Percentiles rank a stretch among this genome's conserved stretches.
Conservation (phyloP, 2,797 vertebrate species). For the Gallinago nigripennis region DNA sequence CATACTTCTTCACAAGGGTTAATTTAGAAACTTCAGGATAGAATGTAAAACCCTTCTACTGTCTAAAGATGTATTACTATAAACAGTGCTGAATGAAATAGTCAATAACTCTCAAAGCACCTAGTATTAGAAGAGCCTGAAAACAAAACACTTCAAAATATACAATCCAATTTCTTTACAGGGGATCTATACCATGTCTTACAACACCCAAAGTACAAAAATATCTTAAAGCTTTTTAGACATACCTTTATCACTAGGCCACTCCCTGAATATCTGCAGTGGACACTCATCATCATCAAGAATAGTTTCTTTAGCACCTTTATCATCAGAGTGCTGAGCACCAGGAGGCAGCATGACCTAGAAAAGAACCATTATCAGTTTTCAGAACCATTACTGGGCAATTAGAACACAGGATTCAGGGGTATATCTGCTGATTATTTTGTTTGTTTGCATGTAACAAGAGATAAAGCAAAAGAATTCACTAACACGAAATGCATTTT, state of each 20-base stretch:
- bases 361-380: neutral
- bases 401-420: neutral
- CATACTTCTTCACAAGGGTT: neutral
- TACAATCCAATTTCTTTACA: neutral
- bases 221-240: neutral
- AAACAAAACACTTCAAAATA: neutral
- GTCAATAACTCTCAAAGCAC: neutral
- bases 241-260: conserved; percentile 93
- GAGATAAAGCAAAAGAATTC: neutral
- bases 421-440: neutral
- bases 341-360: conserved; percentile 83
- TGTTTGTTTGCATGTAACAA: neutral
- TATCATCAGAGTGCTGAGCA: conserved; percentile 90
- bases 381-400: neutral
- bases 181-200: neutral
- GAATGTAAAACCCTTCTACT: neutral
- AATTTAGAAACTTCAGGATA: neutral
- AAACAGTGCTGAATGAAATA: neutral
- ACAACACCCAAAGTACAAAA: neutral
- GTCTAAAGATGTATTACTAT: neutral
- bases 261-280: conserved; percentile 95
- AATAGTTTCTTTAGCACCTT: conserved; percentile 88
- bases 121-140: neutral
- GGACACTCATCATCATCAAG: conserved; percentile 93
- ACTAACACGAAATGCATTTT: neutral